Conservation (phyloP, 2,888 invertebrate species). For the Myopa tessellatipennis region DNA sequence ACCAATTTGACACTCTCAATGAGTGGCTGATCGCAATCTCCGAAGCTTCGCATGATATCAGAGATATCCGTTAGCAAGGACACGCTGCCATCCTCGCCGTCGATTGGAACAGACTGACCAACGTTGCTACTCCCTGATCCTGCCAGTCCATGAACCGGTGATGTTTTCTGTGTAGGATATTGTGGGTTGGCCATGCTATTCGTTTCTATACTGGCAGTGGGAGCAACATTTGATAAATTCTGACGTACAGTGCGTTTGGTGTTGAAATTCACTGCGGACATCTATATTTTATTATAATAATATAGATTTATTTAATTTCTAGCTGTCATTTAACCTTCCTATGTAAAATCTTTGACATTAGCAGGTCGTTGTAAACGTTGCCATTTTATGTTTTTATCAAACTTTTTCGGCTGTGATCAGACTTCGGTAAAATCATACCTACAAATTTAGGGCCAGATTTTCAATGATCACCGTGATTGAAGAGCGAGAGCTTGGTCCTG, state of each 20-base stretch:
- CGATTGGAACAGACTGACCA: neutral
- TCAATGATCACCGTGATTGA: too few species aligned
- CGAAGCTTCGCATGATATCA: constrained; percentile 93
- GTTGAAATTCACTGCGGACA: constrained; percentile 55
- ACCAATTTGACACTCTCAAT: constrained; percentile 85
- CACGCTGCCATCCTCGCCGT: constrained; percentile 49
- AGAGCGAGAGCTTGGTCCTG: too few species aligned
- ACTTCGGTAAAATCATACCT: too few species aligned
- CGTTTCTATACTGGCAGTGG: constrained; percentile 40
- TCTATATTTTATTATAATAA: neutral
- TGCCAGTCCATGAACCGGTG: constrained; percentile 40
- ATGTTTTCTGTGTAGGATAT: constrained; percentile 46
- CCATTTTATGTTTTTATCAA: too few species aligned
- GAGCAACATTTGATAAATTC: constrained; percentile 53
- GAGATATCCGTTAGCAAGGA: constrained; percentile 75
- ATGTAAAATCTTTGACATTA: too few species aligned
- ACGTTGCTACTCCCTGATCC: constrained; percentile 32
- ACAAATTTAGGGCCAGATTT: too few species aligned
- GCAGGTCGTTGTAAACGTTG: too few species aligned
- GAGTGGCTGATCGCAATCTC: constrained; percentile 85
- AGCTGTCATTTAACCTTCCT: too few species aligned
- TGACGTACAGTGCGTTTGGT: constrained; percentile 57
- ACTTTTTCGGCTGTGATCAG: too few species aligned
- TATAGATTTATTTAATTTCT: too few species aligned
- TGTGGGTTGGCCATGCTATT: constrained; percentile 49